These are phyloP conservation scores for Chondrilla cf. caribensis DNA, from an alignment of 37 sponge, comb jelly and placozoan genomes.

Conservation along the genomic window DNA sequence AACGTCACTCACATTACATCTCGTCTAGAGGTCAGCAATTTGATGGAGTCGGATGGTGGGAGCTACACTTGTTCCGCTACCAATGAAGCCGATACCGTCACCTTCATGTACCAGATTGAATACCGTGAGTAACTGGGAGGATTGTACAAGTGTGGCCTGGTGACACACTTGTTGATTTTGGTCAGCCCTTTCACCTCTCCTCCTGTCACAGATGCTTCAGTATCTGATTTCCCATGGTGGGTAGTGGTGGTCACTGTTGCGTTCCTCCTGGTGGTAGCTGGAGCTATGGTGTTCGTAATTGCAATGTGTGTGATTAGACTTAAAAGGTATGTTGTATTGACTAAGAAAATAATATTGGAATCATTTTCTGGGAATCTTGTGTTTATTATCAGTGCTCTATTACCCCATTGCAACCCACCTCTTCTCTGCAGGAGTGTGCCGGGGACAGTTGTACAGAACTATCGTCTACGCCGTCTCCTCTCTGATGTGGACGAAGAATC, in stretches of 20 bases:
- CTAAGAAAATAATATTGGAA: too few relatives aligned
- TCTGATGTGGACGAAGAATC: too few relatives aligned
- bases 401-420: too few relatives aligned
- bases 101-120: background rate
- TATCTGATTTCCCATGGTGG: background rate
- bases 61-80: background rate
- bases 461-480: too few relatives aligned
- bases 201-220: too few relatives aligned
- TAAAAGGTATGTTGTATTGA: background rate
- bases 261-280: slow-evolving; percentile 7
- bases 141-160: background rate
- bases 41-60: background rate
- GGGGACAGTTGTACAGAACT: too few relatives aligned
- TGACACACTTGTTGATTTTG: too few relatives aligned
- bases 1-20: background rate
- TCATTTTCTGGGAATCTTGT: too few relatives aligned
- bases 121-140: slow-evolving; percentile 4
- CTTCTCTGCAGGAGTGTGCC: too few relatives aligned
- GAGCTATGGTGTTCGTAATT: background rate
- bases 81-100: background rate
- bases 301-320: slow-evolving; percentile 11
- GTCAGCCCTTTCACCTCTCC: too few relatives aligned
- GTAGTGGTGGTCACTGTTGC: slow-evolving; percentile 33
- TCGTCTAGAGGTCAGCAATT: background rate
- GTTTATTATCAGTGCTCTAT: too few relatives aligned